Conservation (phyloP, 1,140 invertebrate genomes). For the Mya arenaria region DNA sequence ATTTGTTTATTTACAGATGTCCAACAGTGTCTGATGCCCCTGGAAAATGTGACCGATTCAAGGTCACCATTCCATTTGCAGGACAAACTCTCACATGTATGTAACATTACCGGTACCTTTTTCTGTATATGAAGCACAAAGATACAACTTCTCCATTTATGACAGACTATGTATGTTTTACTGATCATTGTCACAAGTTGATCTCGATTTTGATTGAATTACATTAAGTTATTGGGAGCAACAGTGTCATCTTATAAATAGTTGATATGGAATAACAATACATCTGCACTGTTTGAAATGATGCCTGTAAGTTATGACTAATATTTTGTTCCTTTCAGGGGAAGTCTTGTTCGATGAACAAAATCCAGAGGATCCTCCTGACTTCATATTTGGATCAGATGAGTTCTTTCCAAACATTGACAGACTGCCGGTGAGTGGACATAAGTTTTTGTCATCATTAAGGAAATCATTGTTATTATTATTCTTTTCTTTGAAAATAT, state of each 20-base stretch:
- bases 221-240: no score
- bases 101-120: no score
- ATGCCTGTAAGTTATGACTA: not conserved
- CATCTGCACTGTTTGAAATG: not conserved
- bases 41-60: constrained; percentile 75
- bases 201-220: no score
- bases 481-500: no score
- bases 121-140: no score
- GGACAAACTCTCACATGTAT: constrained; percentile 77
- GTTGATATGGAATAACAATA: not conserved
- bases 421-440: constrained; percentile 65
- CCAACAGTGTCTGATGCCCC: constrained; percentile 46
- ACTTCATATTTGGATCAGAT: constrained; percentile 79
- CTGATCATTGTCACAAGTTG: no score
- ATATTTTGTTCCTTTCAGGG: constrained; percentile 67
- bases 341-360: constrained; percentile 78
- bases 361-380: constrained; percentile 76
- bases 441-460: no score
- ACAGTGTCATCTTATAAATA: no score
- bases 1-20: no score
- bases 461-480: no score
- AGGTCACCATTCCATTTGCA: constrained; percentile 76
- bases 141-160: no score
- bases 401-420: constrained; percentile 71
- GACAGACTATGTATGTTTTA: no score